Conservation (phyloP, 2,888 invertebrate species). For the Chrysolina americana region DNA sequence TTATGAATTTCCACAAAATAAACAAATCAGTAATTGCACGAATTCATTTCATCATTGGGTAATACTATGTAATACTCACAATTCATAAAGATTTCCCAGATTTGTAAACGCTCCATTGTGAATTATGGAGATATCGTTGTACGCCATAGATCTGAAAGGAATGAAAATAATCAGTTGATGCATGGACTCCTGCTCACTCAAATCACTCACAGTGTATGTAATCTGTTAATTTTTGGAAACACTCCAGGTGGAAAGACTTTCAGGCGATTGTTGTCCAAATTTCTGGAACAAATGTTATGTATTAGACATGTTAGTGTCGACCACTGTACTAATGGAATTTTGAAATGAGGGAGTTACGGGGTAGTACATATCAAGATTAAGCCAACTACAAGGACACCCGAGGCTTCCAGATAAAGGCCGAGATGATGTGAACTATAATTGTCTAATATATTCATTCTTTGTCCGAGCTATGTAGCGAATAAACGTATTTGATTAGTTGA, state of each 20-base stretch:
- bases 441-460: too few relatives aligned
- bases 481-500: too few relatives aligned
- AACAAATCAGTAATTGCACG: too few relatives aligned
- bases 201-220: slow-evolving; percentile 68
- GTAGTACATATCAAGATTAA: too few relatives aligned
- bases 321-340: too few relatives aligned
- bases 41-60: not conserved
- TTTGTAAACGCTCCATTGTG: slow-evolving; percentile 32
- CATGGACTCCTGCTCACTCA: not conserved
- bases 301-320: too few relatives aligned
- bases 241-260: slow-evolving; percentile 65
- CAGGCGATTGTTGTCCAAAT: slow-evolving; percentile 70
- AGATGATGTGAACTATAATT: too few relatives aligned
- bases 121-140: slow-evolving; percentile 51
- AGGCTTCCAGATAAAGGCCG: too few relatives aligned
- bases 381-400: too few relatives aligned
- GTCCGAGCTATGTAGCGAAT: too few relatives aligned
- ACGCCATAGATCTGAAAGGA: slow-evolving; percentile 54
- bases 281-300: slow-evolving; percentile 60
- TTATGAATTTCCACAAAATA: too few relatives aligned
- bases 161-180: slow-evolving; percentile 25
- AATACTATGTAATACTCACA: slow-evolving; percentile 37
- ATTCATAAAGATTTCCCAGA: slow-evolving; percentile 34
- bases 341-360: too few relatives aligned
- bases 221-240: slow-evolving; percentile 65